phyloP scores from a whole-genome alignment of 2,888 invertebrate genomes.

The Sericinus montela region DNA sequence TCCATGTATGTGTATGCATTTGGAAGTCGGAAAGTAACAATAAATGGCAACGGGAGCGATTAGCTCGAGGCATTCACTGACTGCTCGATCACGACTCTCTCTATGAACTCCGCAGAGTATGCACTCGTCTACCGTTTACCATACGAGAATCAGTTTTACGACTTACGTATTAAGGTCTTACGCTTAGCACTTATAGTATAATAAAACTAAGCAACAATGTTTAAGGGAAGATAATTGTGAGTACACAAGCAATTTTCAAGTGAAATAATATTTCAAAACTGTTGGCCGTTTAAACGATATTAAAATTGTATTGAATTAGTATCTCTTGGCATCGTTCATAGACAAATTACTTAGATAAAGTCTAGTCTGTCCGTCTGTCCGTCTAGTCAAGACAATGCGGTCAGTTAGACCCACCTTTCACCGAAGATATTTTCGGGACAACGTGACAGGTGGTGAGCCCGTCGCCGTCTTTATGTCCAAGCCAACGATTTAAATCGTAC shows the following conservation, averaged over 20 bases:
- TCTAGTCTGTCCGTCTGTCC: too few species aligned
- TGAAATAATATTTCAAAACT: background rate
- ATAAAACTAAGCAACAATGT: constrained; percentile 34
- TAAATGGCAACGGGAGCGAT: constrained; percentile 68
- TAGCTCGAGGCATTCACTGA: constrained; percentile 56
- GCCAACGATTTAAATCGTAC: too few species aligned
- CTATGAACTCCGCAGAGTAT: constrained; percentile 44
- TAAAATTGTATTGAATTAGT: constrained; percentile 2
- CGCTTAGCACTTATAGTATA: constrained; percentile 22
- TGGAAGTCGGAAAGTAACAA: constrained; percentile 35
- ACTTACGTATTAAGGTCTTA: constrained; percentile 23
- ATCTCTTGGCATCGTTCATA: background rate
- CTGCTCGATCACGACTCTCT: constrained; percentile 68
- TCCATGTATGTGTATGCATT: constrained; percentile 11
- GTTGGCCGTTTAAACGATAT: background rate
- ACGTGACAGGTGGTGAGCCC: too few species aligned
- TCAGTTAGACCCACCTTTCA: too few species aligned
- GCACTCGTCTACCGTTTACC: constrained; percentile 33
- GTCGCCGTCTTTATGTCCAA: too few species aligned
- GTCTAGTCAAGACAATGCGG: too few species aligned
- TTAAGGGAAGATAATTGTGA: constrained; percentile 59
- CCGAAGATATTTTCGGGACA: too few species aligned
- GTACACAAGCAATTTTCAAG: background rate
- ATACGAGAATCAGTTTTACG: constrained; percentile 33
- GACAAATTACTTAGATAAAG: too few species aligned